phyloP scores from a whole-genome alignment of 2,797 vertebrate genomes.

The Brachymystax lenok region DNA sequence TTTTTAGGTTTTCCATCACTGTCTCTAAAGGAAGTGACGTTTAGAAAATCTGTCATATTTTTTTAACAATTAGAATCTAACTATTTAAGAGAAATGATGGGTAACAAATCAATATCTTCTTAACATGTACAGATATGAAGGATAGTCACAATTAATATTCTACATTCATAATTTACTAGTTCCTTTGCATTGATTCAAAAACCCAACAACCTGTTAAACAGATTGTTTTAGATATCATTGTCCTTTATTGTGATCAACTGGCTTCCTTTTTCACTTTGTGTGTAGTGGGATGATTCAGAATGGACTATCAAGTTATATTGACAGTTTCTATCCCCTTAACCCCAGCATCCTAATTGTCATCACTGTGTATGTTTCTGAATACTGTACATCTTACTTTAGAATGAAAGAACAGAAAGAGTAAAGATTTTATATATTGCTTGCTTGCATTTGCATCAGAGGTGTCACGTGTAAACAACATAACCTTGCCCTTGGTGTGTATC shows the following conservation, averaged over 20 bases:
- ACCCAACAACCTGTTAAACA: background rate
- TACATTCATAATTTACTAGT: background rate
- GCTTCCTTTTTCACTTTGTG: background rate
- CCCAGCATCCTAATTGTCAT: background rate
- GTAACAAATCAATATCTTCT: slow-evolving; percentile 7
- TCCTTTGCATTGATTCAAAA: background rate
- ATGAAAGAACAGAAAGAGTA: background rate
- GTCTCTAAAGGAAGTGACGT: slow-evolving; percentile 24
- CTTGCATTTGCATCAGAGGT: background rate
- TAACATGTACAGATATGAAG: slow-evolving; percentile 43
- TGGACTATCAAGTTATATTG: slow-evolving; percentile 20
- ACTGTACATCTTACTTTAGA: background rate
- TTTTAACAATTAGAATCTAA: slow-evolving; percentile 42
- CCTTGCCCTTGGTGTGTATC: background rate
- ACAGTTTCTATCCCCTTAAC: slow-evolving; percentile 8
- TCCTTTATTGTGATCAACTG: slow-evolving; percentile 1
- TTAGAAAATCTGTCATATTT: slow-evolving; percentile 17
- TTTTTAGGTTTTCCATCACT: slow-evolving; percentile 36
- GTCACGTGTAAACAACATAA: background rate
- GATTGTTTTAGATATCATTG: slow-evolving; percentile 30
- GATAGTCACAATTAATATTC: slow-evolving; percentile 19
- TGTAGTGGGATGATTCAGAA: background rate
- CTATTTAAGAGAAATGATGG: slow-evolving; percentile 41
- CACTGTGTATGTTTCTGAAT: background rate
- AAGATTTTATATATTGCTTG: background rate